phyloP scores from a whole-genome alignment of 2,888 invertebrate genomes.

The Punctoribates punctum region DNA sequence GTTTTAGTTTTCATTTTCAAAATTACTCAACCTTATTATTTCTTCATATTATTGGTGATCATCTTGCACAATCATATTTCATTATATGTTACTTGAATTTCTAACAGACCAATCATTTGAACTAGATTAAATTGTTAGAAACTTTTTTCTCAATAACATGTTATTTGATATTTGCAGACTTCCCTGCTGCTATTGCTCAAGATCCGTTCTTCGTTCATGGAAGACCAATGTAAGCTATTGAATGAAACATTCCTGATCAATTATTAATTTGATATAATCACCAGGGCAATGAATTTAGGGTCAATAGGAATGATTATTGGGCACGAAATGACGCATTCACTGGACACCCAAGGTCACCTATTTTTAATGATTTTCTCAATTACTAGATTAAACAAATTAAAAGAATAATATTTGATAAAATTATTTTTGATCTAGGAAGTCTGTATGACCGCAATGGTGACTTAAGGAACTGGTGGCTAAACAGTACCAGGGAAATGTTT shows the following conservation, averaged over 20 bases:
- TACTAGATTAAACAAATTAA: too few relatives aligned
- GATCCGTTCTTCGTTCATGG: slow-evolving; percentile 20
- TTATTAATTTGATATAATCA: background rate
- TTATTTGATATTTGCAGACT: background rate
- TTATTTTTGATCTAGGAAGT: slow-evolving; percentile 22
- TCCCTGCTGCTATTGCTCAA: slow-evolving; percentile 29
- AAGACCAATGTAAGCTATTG: slow-evolving; percentile 29
- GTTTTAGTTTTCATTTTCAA: too few relatives aligned
- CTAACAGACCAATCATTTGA: too few relatives aligned
- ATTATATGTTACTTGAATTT: too few relatives aligned
- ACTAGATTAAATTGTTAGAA: too few relatives aligned
- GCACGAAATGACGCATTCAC: slow-evolving; percentile 42
- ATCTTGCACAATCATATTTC: too few relatives aligned
- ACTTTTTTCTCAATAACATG: too few relatives aligned
- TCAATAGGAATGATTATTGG: slow-evolving; percentile 42
- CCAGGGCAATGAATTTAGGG: slow-evolving; percentile 38
- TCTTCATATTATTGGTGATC: too few relatives aligned
- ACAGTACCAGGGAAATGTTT: slow-evolving; percentile 14
- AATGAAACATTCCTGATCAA: background rate
- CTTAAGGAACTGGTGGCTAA: slow-evolving; percentile 39
- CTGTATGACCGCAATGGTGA: slow-evolving; percentile 30
- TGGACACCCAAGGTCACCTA: slow-evolving; percentile 37
- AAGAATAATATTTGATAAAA: too few relatives aligned
- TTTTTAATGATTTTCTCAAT: too few relatives aligned
- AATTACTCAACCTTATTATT: too few relatives aligned